A percentile compares a stretch with the other conserved stretches of the same genome.
These are phyloP conservation scores for Argyrosomus japonicus DNA, from an alignment of 2,113 vertebrate species.

Conservation along the genomic window DNA sequence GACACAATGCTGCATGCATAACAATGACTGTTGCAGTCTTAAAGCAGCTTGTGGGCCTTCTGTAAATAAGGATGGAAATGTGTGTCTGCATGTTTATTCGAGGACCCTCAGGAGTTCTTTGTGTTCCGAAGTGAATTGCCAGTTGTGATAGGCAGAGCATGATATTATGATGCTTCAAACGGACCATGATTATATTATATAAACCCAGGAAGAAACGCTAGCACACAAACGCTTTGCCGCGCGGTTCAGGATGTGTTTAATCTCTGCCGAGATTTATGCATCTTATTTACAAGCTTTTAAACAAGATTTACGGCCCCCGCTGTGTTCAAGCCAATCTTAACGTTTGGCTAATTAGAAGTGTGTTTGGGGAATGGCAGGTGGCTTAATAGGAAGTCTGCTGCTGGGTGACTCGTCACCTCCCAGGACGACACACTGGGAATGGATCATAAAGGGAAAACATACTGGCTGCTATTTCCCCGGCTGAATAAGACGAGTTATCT, in stretches of 20 bases:
- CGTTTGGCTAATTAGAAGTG: slow-evolving; percentile 65
- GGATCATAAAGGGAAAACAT: slow-evolving; percentile 50
- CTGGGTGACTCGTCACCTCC: slow-evolving; percentile 28
- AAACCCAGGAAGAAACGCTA: slow-evolving; percentile 46
- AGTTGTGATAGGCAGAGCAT: slow-evolving; percentile 26
- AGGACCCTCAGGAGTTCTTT: slow-evolving; percentile 16
- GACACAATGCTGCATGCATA: slow-evolving; percentile 42
- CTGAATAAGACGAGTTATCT: slow-evolving; percentile 25
- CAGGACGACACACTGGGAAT: slow-evolving; percentile 19
- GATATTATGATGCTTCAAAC: slow-evolving; percentile 47
- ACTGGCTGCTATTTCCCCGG: slow-evolving; percentile 23
- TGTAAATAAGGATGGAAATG: slow-evolving; percentile 21
- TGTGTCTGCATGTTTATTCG: slow-evolving; percentile 34
- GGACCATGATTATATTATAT: slow-evolving; percentile 53
- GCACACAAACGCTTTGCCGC: slow-evolving; percentile 41
- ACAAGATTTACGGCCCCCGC: slow-evolving; percentile 48
- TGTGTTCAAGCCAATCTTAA: slow-evolving; percentile 55
- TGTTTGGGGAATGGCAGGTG: slow-evolving; percentile 58
- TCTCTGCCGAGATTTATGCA: slow-evolving; percentile 66
- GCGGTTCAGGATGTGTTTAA: slow-evolving; percentile 63
- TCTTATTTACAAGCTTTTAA: slow-evolving; percentile 63
- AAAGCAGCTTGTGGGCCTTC: slow-evolving; percentile 22
- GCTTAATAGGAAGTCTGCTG: slow-evolving; percentile 31
- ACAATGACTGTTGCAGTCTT: slow-evolving; percentile 26
- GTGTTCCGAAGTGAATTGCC: slow-evolving; percentile 17